Percentiles rank a stretch among this genome's conserved stretches.
Conservation (phyloP, 1,140 invertebrate genomes). For the Ceratina japonica region DNA sequence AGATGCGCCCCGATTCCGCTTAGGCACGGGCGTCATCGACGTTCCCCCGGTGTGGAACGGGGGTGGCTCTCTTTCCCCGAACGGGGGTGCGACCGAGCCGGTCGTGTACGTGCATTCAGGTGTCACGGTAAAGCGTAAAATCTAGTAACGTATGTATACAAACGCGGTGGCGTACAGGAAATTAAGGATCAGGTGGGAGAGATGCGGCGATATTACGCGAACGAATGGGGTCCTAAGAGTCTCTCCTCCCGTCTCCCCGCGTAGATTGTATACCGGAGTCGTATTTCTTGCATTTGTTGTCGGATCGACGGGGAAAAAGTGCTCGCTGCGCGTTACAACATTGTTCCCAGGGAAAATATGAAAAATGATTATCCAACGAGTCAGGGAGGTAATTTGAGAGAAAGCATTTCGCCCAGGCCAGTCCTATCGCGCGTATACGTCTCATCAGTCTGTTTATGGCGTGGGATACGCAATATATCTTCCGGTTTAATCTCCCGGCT, state of each 20-base stretch:
- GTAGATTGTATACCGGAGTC: neutral
- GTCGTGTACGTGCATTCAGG: conserved; percentile 5
- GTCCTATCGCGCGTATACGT: conserved; percentile 27
- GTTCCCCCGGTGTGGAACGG: conserved; percentile 14
- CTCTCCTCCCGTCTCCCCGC: no score
- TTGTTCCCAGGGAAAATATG: neutral
- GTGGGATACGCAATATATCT: conserved; percentile 55
- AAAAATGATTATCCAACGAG: conserved; percentile 26
- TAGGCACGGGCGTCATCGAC: conserved; percentile 35
- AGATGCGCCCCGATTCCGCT: conserved; percentile 29
- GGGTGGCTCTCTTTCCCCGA: neutral
- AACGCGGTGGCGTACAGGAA: conserved; percentile 61
- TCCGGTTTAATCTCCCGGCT: conserved; percentile 56
- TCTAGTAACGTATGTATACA: conserved; percentile 37
- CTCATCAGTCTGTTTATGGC: conserved; percentile 55
- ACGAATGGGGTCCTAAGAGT: no score
- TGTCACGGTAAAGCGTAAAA: no score
- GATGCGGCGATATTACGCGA: no score
- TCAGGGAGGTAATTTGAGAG: conserved; percentile 21
- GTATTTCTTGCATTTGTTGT: neutral
- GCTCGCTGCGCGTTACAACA: neutral
- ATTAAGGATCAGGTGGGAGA: conserved; percentile 54
- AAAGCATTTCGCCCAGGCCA: conserved; percentile 7
- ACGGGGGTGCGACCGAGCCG: conserved; percentile 23
- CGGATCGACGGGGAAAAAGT: neutral